Base-by-base conservation (phyloP, 2,797 vertebrate species). In the Crax fasciolata region DNA sequence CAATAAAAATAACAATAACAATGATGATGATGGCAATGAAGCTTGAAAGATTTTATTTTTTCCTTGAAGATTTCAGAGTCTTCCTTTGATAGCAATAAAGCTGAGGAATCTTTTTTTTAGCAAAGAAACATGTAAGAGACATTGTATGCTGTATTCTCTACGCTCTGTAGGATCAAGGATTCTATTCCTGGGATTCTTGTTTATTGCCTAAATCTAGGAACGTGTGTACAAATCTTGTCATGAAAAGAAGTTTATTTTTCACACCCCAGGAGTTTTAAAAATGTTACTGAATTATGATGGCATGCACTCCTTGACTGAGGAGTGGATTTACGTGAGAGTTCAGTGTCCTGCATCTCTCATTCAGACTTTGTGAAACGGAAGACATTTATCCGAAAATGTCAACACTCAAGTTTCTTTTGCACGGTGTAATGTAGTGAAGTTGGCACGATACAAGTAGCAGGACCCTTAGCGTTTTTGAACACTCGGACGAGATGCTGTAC, bases 361-460 rank as follows among this genome's bases (percentile, higher is more conserved):
- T 73, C 73, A 65, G 23, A 39, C 62, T 49, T 48, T 14, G 7
- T 0, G 2, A 51, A 71, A 57, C 41, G 30, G 51, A 52, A 67
- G 72, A 4, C 0, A 3, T 32, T 71, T 54, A 9, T 12, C 49
- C 3, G 11, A 59, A 78, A 58, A 43, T 24, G 20, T 9, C 54
- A 48, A 7, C 55, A 24, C 8, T 30, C 8, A 46, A 10, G 17
- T 17, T 62, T 35, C 46, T 32, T 51, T 58, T 28, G 48, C 4
- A 2, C 17, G 13, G 2, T 2, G 13, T 20, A 3, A 30, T 48
- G 16, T 2, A 38, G 14, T 15, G 41, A 49, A 17, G 8, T n/a
- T 65, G 67, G 15, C 20, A 20, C 2, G 2, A 30, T 5, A 4
- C 17, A 4, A 27, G 72, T 10, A 44, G 35, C 43, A 35, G 59